Evolutionary conservation across 2,888 invertebrate species (phyloP).

Genomic region (Athalia rosae): DNA sequence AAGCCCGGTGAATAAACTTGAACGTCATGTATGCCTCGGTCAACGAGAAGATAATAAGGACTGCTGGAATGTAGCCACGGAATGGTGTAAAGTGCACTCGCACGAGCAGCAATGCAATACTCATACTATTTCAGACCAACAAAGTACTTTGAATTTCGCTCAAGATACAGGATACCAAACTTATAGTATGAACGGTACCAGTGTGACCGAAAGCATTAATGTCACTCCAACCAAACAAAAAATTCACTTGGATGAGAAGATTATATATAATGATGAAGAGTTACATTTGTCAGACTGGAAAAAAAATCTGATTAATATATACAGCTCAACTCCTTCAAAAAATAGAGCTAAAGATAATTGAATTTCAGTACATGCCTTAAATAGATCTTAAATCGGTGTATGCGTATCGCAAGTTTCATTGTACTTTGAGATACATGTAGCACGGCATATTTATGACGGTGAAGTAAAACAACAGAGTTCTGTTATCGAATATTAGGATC

Average conservation of each 20-base stretch:
- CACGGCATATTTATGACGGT: too few species aligned
- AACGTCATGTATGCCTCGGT: not conserved
- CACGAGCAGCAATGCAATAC: slow-evolving; percentile 61
- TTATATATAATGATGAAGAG: slow-evolving; percentile 58
- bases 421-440: too few species aligned
- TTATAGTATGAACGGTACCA: slow-evolving; percentile 63
- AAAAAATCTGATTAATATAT: slow-evolving; percentile 62
- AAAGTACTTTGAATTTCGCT: slow-evolving; percentile 58
- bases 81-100: slow-evolving; percentile 56
- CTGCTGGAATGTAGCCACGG: slow-evolving; percentile 49
- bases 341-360: slow-evolving; percentile 52
- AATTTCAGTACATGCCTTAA: not conserved
- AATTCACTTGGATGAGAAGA: slow-evolving; percentile 58
- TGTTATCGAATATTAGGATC: not conserved
- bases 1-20: slow-evolving; percentile 46
- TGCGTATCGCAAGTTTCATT: not conserved
- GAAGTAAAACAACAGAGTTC: not conserved
- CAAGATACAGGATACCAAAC: slow-evolving; percentile 71
- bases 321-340: slow-evolving; percentile 69
- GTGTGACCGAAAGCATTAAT: slow-evolving; percentile 58
- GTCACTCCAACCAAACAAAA: slow-evolving; percentile 57
- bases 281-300: slow-evolving; percentile 63
- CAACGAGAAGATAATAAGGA: slow-evolving; percentile 49
- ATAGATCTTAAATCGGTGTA: not conserved
- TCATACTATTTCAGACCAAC: slow-evolving; percentile 58